A percentile compares a stretch with the other conserved stretches of the same genome.
Conservation (phyloP, 1,140 invertebrate species). For the Sesamia nonagrioides region DNA sequence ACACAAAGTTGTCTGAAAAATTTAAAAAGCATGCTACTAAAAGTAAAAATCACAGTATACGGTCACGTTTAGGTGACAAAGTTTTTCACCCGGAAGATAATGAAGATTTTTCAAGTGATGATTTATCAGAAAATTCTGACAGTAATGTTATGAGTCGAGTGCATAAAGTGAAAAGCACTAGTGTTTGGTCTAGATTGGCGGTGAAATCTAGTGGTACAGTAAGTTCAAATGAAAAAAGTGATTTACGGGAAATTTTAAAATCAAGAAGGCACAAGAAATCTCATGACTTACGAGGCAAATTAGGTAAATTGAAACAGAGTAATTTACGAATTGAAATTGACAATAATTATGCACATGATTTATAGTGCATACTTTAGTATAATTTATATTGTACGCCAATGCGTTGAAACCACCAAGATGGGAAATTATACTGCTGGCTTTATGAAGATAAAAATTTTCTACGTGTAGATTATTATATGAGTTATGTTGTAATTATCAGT, state of each 20-base stretch:
- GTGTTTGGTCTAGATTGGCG: constrained; percentile 89
- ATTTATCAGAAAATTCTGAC: constrained; percentile 68
- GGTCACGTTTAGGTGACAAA: constrained; percentile 75
- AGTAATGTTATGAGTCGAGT: constrained; percentile 77
- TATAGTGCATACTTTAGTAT: constrained; percentile 28
- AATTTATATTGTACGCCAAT: not conserved
- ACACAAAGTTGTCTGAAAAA: constrained; percentile 74
- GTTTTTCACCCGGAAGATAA: constrained; percentile 54
- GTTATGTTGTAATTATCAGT: too few species aligned
- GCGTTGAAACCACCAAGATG: too few species aligned
- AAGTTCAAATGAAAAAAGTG: constrained; percentile 59
- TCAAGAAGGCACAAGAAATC: constrained; percentile 72
- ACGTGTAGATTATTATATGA: too few species aligned
- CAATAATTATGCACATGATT: constrained; percentile 70
- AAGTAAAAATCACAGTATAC: constrained; percentile 61
- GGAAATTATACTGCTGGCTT: not conserved
- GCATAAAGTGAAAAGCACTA: constrained; percentile 72
- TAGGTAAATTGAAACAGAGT: constrained; percentile 79
- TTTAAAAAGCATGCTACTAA: constrained; percentile 66
- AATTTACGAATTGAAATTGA: constrained; percentile 86
- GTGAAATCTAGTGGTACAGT: constrained; percentile 57
- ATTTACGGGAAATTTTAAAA: constrained; percentile 78
- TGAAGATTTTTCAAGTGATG: constrained; percentile 65
- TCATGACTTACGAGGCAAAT: constrained; percentile 77
- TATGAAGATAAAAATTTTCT: too few species aligned